phyloP scores from a whole-genome alignment of 1,140 invertebrate genomes.

The Meteorus sp. region DNA sequence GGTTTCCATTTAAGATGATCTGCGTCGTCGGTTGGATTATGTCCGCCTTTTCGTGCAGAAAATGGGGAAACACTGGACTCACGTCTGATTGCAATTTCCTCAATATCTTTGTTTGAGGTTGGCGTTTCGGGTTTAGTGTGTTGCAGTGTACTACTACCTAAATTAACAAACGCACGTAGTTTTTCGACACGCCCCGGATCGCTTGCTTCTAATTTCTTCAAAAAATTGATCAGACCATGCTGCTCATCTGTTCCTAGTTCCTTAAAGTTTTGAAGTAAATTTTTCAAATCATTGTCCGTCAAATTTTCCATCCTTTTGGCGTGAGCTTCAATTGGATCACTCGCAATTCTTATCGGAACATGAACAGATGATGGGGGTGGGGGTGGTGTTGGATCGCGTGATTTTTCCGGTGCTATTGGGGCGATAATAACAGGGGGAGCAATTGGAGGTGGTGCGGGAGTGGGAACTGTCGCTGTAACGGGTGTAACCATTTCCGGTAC shows the following conservation, averaged over 20 bases:
- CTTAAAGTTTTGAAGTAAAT: slow-evolving; percentile 76
- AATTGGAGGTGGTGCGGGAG: slow-evolving; percentile 17
- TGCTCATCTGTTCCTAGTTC: slow-evolving; percentile 76
- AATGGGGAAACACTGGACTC: slow-evolving; percentile 53
- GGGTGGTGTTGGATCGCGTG: neutral
- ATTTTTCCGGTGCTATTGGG: neutral
- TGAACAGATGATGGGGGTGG: neutral
- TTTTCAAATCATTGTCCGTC: slow-evolving; percentile 74
- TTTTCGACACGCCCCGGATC: slow-evolving; percentile 73
- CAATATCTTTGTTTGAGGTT: slow-evolving; percentile 36
- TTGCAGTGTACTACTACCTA: slow-evolving; percentile 43
- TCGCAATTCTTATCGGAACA: no score
- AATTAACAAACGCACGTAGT: slow-evolving; percentile 67
- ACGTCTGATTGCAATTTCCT: slow-evolving; percentile 26
- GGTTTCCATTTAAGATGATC: slow-evolving; percentile 52
- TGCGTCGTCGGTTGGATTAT: slow-evolving; percentile 53
- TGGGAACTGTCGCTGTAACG: slow-evolving; percentile 42
- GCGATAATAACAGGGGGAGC: neutral
- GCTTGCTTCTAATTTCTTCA: slow-evolving; percentile 74
- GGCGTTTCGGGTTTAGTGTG: slow-evolving; percentile 22
- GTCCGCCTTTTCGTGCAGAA: slow-evolving; percentile 47
- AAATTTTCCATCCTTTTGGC: slow-evolving; percentile 66
- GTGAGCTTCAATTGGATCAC: slow-evolving; percentile 29
- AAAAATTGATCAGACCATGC: slow-evolving; percentile 73
- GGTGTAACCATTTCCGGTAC: neutral